phyloP scores from a whole-genome alignment of 1,140 invertebrate species.

The Zophobas atratus region DNA sequence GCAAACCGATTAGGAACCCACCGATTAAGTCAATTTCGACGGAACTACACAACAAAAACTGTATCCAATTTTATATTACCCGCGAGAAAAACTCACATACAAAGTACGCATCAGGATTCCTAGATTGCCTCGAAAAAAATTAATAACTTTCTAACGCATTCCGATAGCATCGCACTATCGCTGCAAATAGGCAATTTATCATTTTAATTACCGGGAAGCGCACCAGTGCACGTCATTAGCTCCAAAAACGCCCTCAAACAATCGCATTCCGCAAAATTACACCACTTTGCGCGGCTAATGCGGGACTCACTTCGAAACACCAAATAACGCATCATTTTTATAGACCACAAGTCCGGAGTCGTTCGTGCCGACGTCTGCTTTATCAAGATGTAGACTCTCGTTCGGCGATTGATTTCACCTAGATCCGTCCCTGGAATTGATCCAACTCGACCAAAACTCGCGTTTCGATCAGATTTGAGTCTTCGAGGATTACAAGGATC shows the following conservation, averaged over 20 bases:
- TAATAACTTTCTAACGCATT: constrained; percentile 29
- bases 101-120: constrained; percentile 49
- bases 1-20: constrained; percentile 53
- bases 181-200: constrained; percentile 14
- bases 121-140: constrained; percentile 44
- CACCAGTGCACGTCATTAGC: neutral
- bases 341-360: neutral
- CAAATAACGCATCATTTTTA: neutral
- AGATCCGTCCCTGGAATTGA: neutral
- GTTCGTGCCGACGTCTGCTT: neutral
- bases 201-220: constrained; percentile 4
- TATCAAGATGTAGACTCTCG: neutral
- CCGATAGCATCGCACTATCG: neutral
- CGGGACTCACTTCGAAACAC: too few relatives aligned
- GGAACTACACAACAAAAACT: constrained; percentile 54
- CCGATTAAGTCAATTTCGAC: constrained; percentile 59
- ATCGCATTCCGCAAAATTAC: neutral
- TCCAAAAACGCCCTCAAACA: constrained; percentile 3
- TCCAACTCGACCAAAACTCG: constrained; percentile 3
- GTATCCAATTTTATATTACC: constrained; percentile 58
- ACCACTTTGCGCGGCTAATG: neutral
- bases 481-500: neutral
- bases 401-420: neutral
- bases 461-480: neutral
- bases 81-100: constrained; percentile 46